phyloP scores from a whole-genome alignment of 2,113 vertebrate species.

The Chitala chitala region DNA sequence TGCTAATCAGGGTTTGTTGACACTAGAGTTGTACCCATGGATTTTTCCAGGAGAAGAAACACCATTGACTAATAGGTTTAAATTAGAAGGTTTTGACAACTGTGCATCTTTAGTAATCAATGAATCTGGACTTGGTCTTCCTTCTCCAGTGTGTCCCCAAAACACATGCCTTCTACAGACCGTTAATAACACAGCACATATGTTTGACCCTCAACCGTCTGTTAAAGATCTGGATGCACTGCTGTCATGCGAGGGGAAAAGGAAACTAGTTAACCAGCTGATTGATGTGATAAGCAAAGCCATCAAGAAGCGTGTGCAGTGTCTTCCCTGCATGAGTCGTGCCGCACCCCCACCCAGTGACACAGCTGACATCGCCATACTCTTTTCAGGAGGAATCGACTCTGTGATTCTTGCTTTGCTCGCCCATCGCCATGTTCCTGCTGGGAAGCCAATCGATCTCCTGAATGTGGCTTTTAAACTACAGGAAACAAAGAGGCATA shows the following conservation, averaged over 20 bases:
- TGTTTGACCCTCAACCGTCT: conserved; percentile 17
- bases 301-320: conserved; percentile 69
- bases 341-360: background rate
- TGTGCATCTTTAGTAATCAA: conserved; percentile 51
- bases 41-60: conserved; percentile 28
- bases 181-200: background rate
- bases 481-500: conserved; percentile 46
- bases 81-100: conserved; percentile 50
- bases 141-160: conserved; percentile 65
- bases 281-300: conserved; percentile 70
- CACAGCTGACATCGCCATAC: conserved; percentile 67
- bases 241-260: conserved; percentile 50
- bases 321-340: conserved; percentile 42
- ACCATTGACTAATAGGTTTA: conserved; percentile 19
- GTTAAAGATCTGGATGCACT: conserved; percentile 58
- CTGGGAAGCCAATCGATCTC: conserved; percentile 79
- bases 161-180: conserved; percentile 56
- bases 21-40: conserved; percentile 76
- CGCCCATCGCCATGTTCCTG: conserved; percentile 76
- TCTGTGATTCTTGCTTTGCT: conserved; percentile 83
- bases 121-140: conserved; percentile 52
- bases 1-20: conserved; percentile 42
- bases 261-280: conserved; percentile 56
- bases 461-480: conserved; percentile 86
- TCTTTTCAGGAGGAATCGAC: conserved; percentile 92